Base-by-base conservation (phyloP, 2,888 invertebrate species). In the Amblyteles armatorius region DNA sequence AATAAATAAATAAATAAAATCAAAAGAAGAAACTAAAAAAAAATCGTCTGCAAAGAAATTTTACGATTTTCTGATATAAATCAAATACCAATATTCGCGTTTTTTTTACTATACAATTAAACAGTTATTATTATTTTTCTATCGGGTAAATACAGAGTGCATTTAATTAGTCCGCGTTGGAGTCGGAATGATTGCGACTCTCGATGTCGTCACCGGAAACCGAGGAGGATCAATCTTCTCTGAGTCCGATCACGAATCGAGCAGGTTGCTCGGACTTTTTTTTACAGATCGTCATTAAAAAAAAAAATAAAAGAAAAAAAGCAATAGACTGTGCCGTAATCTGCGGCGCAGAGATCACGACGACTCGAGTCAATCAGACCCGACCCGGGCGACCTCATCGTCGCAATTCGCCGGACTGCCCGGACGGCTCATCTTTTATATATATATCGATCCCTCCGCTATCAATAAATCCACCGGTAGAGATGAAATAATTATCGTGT, bases 321-420 rank as follows among this genome's bases (percentile, higher is more conserved):
- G 67, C 50, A 52, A 84, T 68, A 26, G 26, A 52, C 19, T 65
- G 57, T 55, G 22, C 36, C 19, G 40, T 63, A 65, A 71, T 74
- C 73, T 57, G 26, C 26, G 57, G 67, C 48, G 63, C 13, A 63
- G 63, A 63, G 63, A 74, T 84, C 81, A 48, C 52, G 60, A 74
- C 72, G 81, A 78, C 73, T 73, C 36, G 69, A 84, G 72, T 81
- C 68, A 84, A 84, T 84, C 67, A 81, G 78, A 74, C 73, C 44
- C 68, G 81, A 84, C 73, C 44, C 84, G 50, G 26, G 57, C 44
- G 79, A 81, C 78, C 79, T 78, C 82, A 82, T 82, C 82, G 63
- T 71, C 65, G 57, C 79, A 84, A 79, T 79, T 79, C 69, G 26
- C 48, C 74, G 16, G 19, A 52, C 60, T 50, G 60, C 50, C 52